Evolutionary conservation across 2,888 invertebrate species (phyloP), one percentile per base, ranked within the genome.

Genomic region (Desoria tigrina): DNA sequence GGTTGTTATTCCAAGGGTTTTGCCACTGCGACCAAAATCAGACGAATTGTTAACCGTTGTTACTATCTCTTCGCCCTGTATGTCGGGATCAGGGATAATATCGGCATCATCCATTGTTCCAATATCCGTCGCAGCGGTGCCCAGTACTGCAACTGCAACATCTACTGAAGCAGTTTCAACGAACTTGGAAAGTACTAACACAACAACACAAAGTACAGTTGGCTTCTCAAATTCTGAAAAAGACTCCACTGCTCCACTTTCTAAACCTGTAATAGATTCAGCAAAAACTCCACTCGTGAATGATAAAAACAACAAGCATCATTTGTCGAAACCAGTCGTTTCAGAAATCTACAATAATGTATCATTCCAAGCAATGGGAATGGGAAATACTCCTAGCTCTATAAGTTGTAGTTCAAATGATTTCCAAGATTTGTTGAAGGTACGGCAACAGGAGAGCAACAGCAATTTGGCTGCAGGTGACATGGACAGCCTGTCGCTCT

Each of bases 1-100:
- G 77, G 86, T 90, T 3, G 86, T 91, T 1, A 89, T 91, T 23
- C 90, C 90, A 80, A 82, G 91, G 6, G 84, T 88, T 77, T 81
- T 90, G 74, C 88, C 89, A 21, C 79, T 88, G 50, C 83, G 89
- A 76, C 87, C 89, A 1, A 84, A 84, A 74, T 79, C 65, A 11
- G 61, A 66, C 59, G 59, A 60, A 2, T 42, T 51, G 45, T 45
- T 45, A 45, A 45, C 42, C 18, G 16, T n/a, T 50, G 9, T 26
- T 50, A 4, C 32, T 50, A 14, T 50, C 26, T 23, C 61, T 23
- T 28, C 32, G 11, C 28, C 49, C n/a, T 4, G 42, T n/a, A 42
- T 23, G 21, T 45, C 23, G 7, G n/a, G 6, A 7, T 7, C 32
- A 32, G 32, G 32, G 32, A 11, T 32, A 16, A 45, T 45, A 21